A percentile compares a stretch with the other conserved stretches of the same genome.
phyloP scores from a whole-genome alignment of 37 sponge, comb jelly and placozoan genomes.

The Amphimedon queenslandica region DNA sequence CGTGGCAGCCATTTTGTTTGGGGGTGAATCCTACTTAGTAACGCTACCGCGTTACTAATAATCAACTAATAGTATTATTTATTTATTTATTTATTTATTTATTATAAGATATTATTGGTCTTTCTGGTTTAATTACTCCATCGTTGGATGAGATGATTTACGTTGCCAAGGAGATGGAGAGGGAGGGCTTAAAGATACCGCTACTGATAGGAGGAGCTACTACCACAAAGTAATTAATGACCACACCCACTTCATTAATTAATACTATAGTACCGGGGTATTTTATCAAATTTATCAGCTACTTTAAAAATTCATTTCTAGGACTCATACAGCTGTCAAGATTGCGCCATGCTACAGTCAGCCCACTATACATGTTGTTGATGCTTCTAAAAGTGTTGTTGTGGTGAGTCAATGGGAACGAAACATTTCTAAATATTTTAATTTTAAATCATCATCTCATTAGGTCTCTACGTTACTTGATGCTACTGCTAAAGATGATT shows the following conservation, averaged over 20 bases:
- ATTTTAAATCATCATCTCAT: background rate
- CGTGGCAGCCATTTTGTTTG: no score
- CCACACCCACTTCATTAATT: no score
- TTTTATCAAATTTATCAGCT: no score
- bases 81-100: background rate
- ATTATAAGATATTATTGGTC: conserved; percentile 43
- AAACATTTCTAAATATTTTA: background rate
- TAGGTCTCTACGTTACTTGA: conserved; percentile 80
- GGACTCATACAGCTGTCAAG: conserved; percentile 98
- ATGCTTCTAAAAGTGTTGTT: conserved; percentile 96
- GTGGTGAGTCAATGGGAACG: conserved; percentile 57
- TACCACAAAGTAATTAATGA: no score
- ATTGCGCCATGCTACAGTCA: conserved; percentile 91
- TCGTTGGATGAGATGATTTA: conserved; percentile 88
- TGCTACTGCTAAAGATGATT: conserved; percentile 32
- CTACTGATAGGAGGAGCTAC: conserved; percentile 92
- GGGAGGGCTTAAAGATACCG: conserved; percentile 50
- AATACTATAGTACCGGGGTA: no score
- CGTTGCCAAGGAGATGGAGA: conserved; percentile 88
- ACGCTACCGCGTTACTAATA: no score
- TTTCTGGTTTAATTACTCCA: conserved; percentile 89
- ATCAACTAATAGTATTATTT: no score
- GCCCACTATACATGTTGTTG: conserved; percentile 90
- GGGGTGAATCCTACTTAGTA: no score
- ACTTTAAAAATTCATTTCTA: no score